Evolutionary conservation across 2,797 vertebrate species (phyloP), one percentile per base, ranked within the genome.

Genomic region (Acanthurus leucopareius): DNA sequence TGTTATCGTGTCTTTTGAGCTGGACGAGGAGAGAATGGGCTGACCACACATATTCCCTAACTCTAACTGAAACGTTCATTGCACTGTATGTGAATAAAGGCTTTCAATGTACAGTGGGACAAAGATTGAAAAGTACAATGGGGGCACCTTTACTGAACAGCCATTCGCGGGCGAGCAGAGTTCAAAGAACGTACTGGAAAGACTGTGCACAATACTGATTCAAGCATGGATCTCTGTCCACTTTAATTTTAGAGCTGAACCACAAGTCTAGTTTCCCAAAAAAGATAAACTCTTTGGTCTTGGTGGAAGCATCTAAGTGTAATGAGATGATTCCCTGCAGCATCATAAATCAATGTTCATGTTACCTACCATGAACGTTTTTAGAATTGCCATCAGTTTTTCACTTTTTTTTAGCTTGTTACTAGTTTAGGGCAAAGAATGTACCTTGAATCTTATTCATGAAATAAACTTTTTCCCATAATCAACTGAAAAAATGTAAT

Each of bases 61-160:
- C 86, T 91, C 85, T 76, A 89, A 90, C 91, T 82, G 91, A 92
- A 93, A 92, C 82, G 53, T 70, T 86, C 77, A 89, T 93, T 90
- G 90, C 91, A 93, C 90, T 89, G 91, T 91, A 89, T 85, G 87
- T 68, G 85, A 90, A 94, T 93, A 93, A 94, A 94, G 87, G 87
- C 88, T 86, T 90, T 88, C 86, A 91, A 91, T 93, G 91, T 95
- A 94, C 92, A 94, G 90, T 94, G 89, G 81, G 89, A 94, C 94
- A 94, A 94, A 92, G 92, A 94, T 92, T 90, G 85, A 91, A 91
- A 93, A 82, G 75, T 86, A 93, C 93, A 94, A 94, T 91, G 73
- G 88, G 90, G 91, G 86, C 86, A 94, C 93, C 92, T 92, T 90
- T 83, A 57, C 79, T 87, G 82, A 86, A 86, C 71, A 80, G 75